phyloP scores from a whole-genome alignment of 1,140 invertebrate genomes.

The Scylla paramamosain region DNA sequence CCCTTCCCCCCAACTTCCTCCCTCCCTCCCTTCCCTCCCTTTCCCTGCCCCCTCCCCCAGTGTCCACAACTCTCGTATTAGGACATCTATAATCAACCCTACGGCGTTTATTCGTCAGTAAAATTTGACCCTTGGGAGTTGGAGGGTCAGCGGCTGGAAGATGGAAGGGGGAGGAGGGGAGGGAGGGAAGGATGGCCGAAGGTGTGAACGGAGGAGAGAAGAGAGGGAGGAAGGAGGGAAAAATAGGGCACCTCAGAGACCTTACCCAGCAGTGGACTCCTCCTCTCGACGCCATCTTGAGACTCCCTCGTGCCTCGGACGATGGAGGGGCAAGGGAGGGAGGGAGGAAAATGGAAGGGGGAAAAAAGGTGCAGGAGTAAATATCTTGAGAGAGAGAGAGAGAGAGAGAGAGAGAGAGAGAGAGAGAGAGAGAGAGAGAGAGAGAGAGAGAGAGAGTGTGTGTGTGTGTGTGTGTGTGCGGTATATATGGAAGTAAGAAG shows the following conservation, averaged over 20 bases:
- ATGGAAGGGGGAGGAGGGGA: constrained; percentile 3
- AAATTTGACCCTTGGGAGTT: constrained; percentile 69
- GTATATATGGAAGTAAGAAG: constrained; percentile 32
- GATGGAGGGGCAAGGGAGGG: neutral
- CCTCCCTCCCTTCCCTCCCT: neutral
- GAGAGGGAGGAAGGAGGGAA: constrained; percentile 44
- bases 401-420: constrained; percentile 43
- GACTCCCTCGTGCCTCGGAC: neutral
- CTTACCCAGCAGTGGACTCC: constrained; percentile 21
- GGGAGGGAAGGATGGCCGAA: neutral
- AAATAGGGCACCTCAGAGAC: constrained; percentile 56
- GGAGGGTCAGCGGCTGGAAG: constrained; percentile 47
- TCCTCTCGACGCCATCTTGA: constrained; percentile 49
- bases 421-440: constrained; percentile 52
- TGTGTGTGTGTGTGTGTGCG: constrained; percentile 42
- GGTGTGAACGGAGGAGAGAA: constrained; percentile 39
- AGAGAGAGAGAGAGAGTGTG: neutral
- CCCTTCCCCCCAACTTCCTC: neutral
- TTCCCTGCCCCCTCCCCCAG: neutral
- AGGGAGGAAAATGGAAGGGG: neutral
- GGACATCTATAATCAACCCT: constrained; percentile 73
- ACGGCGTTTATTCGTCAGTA: constrained; percentile 70
- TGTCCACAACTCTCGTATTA: constrained; percentile 66
- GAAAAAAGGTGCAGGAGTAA: neutral
- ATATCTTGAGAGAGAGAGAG: neutral